phyloP scores from a whole-genome alignment of 2,888 invertebrate species.

The Phortica magna region DNA sequence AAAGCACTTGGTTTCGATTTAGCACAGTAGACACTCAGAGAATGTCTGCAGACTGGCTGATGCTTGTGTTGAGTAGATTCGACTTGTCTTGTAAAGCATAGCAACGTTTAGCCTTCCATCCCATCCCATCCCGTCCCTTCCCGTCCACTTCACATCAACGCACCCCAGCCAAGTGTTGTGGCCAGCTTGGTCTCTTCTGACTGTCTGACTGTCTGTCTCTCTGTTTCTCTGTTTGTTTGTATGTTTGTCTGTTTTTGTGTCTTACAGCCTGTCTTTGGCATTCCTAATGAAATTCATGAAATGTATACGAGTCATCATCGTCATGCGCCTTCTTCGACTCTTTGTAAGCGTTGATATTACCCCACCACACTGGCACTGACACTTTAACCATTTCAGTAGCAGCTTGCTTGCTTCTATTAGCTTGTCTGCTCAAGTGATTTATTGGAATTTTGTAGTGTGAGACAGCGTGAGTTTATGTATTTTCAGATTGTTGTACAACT shows the following conservation, averaged over 20 bases:
- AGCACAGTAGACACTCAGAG: not conserved
- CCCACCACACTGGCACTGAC: not conserved
- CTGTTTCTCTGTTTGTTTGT: slow-evolving; percentile 30
- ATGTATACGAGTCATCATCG: slow-evolving; percentile 27
- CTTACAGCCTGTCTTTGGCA: slow-evolving; percentile 57
- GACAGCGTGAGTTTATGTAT: slow-evolving; percentile 6
- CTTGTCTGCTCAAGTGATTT: slow-evolving; percentile 63
- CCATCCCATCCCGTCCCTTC: no score
- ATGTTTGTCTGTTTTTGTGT: slow-evolving; percentile 41
- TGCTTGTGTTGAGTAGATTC: not conserved
- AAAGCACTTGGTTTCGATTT: not conserved
- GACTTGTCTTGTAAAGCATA: not conserved
- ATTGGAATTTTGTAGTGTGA: slow-evolving; percentile 50
- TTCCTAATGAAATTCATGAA: slow-evolving; percentile 57
- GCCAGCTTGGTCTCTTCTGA: not conserved
- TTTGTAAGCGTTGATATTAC: slow-evolving; percentile 4
- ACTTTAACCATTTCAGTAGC: slow-evolving; percentile 3
- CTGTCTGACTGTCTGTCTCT: slow-evolving; percentile 20
- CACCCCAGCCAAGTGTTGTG: slow-evolving; percentile 37
- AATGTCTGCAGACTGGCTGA: not conserved
- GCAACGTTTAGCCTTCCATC: not conserved
- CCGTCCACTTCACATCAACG: slow-evolving; percentile 58
- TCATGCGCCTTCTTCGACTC: not conserved
- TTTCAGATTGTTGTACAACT: slow-evolving; percentile 8
- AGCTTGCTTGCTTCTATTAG: slow-evolving; percentile 44